Percentiles rank a stretch among this genome's conserved stretches.
Conservation (phyloP, 1,140 invertebrate species). For the Scaptomyza graminum region DNA sequence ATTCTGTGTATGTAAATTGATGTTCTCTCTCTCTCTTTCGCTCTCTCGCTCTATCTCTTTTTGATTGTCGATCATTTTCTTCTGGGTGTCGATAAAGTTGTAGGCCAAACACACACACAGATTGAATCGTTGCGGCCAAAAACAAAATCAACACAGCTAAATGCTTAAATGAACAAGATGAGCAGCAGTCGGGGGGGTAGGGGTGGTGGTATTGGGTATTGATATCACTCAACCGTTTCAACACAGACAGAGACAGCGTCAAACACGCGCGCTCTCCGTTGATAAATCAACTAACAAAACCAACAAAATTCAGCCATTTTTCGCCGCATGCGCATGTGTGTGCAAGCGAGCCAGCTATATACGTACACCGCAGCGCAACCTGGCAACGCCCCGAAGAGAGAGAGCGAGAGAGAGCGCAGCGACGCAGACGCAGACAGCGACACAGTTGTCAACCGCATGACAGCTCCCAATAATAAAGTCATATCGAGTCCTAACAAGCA, state of each 20-base stretch:
- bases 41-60: neutral
- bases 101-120: conserved; percentile 57
- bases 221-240: conserved; percentile 47
- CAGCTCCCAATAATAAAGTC: conserved; percentile 82
- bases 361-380: neutral
- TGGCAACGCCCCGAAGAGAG: conserved; percentile 62
- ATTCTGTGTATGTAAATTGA: conserved; percentile 39
- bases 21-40: conserved; percentile 24
- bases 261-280: conserved; percentile 5
- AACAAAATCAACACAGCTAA: conserved; percentile 78
- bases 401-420: conserved; percentile 35
- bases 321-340: conserved; percentile 23
- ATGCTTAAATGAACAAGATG: conserved; percentile 48
- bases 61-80: conserved; percentile 37
- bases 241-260: conserved; percentile 37
- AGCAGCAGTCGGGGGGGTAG: conserved; percentile 31
- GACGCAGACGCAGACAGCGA: conserved; percentile 59
- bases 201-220: neutral
- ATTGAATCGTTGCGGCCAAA: conserved; percentile 78
- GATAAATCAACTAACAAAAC: conserved; percentile 67
- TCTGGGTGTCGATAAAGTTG: conserved; percentile 76
- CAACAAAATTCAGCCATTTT: conserved; percentile 72
- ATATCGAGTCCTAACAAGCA: conserved; percentile 76
- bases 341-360: conserved; percentile 45
- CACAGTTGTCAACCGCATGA: conserved; percentile 81